phyloP scores from a whole-genome alignment of 2,113 vertebrate genomes.

The Neofelis nebulosa region DNA sequence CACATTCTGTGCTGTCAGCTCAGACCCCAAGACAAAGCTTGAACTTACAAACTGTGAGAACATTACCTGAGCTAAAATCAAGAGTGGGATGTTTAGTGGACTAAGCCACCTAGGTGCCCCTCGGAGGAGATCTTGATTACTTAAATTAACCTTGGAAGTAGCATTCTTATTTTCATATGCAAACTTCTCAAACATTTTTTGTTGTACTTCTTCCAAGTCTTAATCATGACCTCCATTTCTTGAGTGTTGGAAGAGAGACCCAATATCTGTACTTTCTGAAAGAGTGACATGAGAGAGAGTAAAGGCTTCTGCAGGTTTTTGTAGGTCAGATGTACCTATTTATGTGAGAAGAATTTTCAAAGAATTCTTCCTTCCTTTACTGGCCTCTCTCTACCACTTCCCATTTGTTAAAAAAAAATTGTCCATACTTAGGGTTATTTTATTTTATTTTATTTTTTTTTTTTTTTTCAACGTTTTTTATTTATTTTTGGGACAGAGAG shows the following conservation, averaged over 20 bases:
- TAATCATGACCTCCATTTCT: neutral
- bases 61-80: too few species aligned
- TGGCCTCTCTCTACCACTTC: neutral
- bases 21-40: too few species aligned
- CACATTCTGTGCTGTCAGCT: too few species aligned
- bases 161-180: neutral
- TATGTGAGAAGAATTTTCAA: neutral
- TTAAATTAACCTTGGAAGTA: conserved; percentile 2
- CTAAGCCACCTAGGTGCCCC: neutral
- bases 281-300: neutral
- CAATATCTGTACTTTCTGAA: neutral
- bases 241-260: neutral
- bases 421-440: neutral
- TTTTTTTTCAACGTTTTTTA: too few species aligned
- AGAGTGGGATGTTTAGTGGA: too few species aligned
- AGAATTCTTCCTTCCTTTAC: neutral
- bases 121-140: neutral
- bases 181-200: neutral
- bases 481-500: too few species aligned
- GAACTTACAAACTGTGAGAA: too few species aligned
- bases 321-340: too few species aligned
- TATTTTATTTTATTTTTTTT: too few species aligned
- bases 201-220: neutral
- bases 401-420: neutral
- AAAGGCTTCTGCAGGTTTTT: neutral